Base-by-base conservation (phyloP, 2,888 invertebrate species). In the Athrips mouffetella region DNA sequence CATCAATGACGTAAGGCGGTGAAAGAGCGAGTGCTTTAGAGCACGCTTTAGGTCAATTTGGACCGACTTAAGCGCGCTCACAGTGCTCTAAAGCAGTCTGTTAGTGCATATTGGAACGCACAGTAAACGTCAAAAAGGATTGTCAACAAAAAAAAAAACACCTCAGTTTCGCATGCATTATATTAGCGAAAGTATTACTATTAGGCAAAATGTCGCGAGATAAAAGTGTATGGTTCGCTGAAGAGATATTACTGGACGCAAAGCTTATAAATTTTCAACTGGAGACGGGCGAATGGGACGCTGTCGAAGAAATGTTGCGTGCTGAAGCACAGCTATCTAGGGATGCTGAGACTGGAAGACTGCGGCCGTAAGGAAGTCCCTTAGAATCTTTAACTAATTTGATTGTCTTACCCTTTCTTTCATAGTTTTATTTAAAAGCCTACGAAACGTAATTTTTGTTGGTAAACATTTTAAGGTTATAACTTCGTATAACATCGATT, bases 211-310 rank as follows among this genome's bases (percentile, higher is more conserved):
- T 89, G 89, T 89, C 89, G 49, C 79, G 89, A 53, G 89, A 89
- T 70, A 89, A 89, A 76, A 89, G 87, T 60, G 89, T 88, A 31
- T 89, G 89, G 89, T 89, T 88, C 57, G 89, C 87, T 4, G 89
- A 89, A 66, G 89, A 89, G 61, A 89, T 89, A 58, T 63, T 89
- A 42, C 64, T 89, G 50, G 89, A 89, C 65, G 89, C 89, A 6
- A 89, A 89, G 63, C 70, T 89, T 40, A 89, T 89, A 30, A 89
- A 89, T 62, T 86, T 79, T 46, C 88, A 89, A 62, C 61, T 89
- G 54, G 89, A 89, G 63, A 79, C 85, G 0, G 89, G 89, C 65
- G 89, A 89, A 78, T 89, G 87, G 85, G 84, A 85, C 46, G 83
- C 87, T 21, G 85, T 90, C 1, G 88, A 89, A 55, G 88, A 89